phyloP scores from a whole-genome alignment of 1,140 invertebrate genomes.

The Lasaia peninsularis region DNA sequence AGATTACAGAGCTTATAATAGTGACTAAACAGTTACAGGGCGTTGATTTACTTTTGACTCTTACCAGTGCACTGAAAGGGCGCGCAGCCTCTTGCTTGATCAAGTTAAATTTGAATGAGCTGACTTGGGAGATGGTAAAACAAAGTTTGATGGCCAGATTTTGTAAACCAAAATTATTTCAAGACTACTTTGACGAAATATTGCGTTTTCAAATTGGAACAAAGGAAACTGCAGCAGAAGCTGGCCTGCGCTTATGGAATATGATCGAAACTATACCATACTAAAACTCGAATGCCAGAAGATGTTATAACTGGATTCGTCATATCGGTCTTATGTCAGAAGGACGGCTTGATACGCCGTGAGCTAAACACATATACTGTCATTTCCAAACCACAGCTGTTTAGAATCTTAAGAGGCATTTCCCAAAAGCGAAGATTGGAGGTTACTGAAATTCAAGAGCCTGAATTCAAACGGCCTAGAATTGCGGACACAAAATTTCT shows the following conservation, averaged over 20 bases:
- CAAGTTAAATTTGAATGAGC: constrained; percentile 26
- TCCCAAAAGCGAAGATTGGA: constrained; percentile 28
- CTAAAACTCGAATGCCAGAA: constrained; percentile 28
- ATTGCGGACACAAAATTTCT: constrained; percentile 20
- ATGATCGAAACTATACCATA: constrained; percentile 32
- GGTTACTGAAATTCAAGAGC: constrained; percentile 17
- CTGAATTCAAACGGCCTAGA: constrained; percentile 24
- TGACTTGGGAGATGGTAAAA: constrained; percentile 29
- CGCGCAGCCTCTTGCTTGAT: constrained; percentile 31
- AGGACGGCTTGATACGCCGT: constrained; percentile 29
- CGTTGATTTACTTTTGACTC: constrained; percentile 26
- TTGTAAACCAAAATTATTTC: constrained; percentile 30
- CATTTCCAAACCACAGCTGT: constrained; percentile 25
- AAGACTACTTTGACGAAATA: constrained; percentile 39
- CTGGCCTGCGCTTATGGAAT: constrained; percentile 30
- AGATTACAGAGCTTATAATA: background rate
- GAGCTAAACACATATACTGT: constrained; percentile 26
- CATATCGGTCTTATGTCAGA: constrained; percentile 28
- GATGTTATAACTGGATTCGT: constrained; percentile 34
- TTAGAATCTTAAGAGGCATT: constrained; percentile 29
- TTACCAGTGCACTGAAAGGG: constrained; percentile 25
- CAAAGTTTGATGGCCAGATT: constrained; percentile 31
- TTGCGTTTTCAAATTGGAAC: constrained; percentile 30
- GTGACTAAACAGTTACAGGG: background rate
- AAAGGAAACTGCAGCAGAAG: constrained; percentile 33